Evolutionary conservation across 2,888 invertebrate species (phyloP).

Genomic region (Smittia sp.): DNA sequence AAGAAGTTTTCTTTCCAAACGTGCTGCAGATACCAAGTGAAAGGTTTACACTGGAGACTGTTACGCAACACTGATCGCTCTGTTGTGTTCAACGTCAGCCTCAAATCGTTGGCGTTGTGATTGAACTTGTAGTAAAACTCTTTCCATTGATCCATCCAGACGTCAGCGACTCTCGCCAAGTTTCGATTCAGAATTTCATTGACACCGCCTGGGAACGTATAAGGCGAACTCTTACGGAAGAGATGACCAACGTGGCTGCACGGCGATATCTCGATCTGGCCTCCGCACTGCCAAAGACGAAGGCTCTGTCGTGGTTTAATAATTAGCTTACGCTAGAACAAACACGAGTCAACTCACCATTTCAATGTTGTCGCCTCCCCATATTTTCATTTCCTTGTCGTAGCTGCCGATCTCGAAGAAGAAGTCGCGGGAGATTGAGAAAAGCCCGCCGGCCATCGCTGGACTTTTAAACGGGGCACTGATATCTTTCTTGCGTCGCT

Average conservation of each 20-base stretch:
- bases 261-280: slow-evolving; percentile 83
- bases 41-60: slow-evolving; percentile 76
- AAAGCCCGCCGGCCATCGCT: slow-evolving; percentile 89
- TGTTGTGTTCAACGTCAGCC: slow-evolving; percentile 54
- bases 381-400: slow-evolving; percentile 91
- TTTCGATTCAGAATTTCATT: slow-evolving; percentile 84
- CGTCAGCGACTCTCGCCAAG: slow-evolving; percentile 86
- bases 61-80: slow-evolving; percentile 67
- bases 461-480: slow-evolving; percentile 77
- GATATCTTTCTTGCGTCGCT: slow-evolving; percentile 67
- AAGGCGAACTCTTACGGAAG: slow-evolving; percentile 89
- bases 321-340: too few relatives aligned
- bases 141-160: slow-evolving; percentile 99
- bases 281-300: slow-evolving; percentile 94
- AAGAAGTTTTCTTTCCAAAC: slow-evolving; percentile 97
- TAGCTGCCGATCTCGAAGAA: slow-evolving; percentile 87
- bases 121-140: slow-evolving; percentile 88
- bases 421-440: slow-evolving; percentile 78
- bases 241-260: slow-evolving; percentile 93
- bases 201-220: slow-evolving; percentile 91
- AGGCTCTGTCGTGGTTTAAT: too few relatives aligned
- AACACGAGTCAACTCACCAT: too few relatives aligned
- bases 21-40: slow-evolving; percentile 90
- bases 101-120: slow-evolving; percentile 55
- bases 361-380: slow-evolving; percentile 98